Evolutionary conservation across 2,888 invertebrate genomes (phyloP), one percentile per base, ranked within the genome.

Genomic region (Polymixis flavicincta): DNA sequence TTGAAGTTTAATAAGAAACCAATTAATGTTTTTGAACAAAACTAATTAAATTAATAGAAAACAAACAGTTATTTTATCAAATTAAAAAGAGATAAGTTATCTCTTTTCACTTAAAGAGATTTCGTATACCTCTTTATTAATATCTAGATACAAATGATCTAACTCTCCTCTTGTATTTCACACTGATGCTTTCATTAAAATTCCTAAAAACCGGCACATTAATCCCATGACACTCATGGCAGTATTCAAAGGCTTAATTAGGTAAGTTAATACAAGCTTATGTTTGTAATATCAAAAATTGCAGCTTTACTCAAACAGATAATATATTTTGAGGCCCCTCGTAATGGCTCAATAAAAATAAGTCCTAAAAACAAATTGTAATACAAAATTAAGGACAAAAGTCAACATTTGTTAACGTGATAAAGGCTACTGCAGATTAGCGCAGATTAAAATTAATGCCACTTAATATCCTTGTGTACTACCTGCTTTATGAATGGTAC

Each of bases 381-480:
- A 72, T 75, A 73, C 55, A 81, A 63, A 76, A 66, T 59, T 57
- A 70, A 72, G 42, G 19, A 66, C 25, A 66, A 59, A 70, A 69
- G 74, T 72, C 59, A 81, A 81, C 71, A 72, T 72, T 74, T 63
- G 48, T 55, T 28, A 32, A 22, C 61, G 42, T 45, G 69, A 64
- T 69, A 71, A 70, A 81, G 54, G n/a, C 45, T 13, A 50, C 28
- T 71, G 55, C 55, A 63, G 73, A 80, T 83, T 76, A 73, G 63
- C 60, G 19, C 6, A 73, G 80, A 83, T 85, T 76, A 78, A 28
- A 7, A 13, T 32, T 68, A 78, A 85, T 80, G 71, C 45, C 32
- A 28, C 37, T 48, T 78, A 66, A 78, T 74, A 50, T 45, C n/a
- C 2, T 64, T 32, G 52, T 85, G 61, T 74, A 71, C 85, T 77